Evolutionary conservation across 2,797 vertebrate species (phyloP).

Genomic region (Manis crassicaudata): DNA sequence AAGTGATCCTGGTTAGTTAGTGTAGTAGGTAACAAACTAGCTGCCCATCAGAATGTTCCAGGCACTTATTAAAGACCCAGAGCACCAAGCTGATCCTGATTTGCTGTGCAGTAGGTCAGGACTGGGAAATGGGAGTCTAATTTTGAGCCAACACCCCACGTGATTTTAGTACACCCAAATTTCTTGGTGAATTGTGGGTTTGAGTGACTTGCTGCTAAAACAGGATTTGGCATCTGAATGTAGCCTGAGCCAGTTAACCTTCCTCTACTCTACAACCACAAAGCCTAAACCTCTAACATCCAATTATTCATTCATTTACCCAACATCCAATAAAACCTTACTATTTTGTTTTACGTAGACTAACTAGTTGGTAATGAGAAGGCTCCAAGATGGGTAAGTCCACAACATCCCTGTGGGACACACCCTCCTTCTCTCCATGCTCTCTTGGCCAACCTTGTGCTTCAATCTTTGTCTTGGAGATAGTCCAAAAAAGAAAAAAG

Average conservation of each 20-base stretch:
- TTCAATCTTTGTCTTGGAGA: background rate
- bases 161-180: background rate
- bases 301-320: background rate
- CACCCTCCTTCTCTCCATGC: background rate
- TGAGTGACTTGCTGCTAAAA: background rate
- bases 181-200: background rate
- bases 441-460: background rate
- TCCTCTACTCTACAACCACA: background rate
- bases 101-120: background rate
- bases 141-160: background rate
- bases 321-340: background rate
- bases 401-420: background rate
- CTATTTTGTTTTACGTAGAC: background rate
- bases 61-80: background rate
- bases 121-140: background rate
- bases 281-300: background rate
- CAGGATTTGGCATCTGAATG: background rate
- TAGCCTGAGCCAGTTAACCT: background rate
- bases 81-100: rapidly evolving
- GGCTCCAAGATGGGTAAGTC: background rate
- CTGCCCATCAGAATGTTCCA: background rate
- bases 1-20: background rate
- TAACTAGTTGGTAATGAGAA: background rate
- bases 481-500: background rate
- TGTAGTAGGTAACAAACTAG: background rate